phyloP scores from a whole-genome alignment of 2,888 invertebrate species.

The Caenorhabditis doughertyi region DNA sequence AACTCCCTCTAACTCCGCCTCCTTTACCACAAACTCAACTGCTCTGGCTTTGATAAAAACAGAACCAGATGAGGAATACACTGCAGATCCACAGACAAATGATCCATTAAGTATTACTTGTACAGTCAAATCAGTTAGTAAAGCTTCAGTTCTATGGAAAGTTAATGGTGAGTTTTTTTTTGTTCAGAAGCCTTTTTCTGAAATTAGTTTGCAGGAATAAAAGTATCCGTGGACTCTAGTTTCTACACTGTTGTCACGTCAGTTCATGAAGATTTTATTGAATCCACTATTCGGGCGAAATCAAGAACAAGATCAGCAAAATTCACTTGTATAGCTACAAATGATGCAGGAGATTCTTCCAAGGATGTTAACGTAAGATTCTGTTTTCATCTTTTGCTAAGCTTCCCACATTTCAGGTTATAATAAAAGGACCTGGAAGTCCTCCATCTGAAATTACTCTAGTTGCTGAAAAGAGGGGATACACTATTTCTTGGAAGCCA shows the following conservation, averaged over 20 bases:
- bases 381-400: background rate
- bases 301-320: constrained; percentile 71
- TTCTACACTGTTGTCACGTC: constrained; percentile 68
- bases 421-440: constrained; percentile 71
- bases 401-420: constrained; percentile 11
- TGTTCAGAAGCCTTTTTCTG: constrained; percentile 1
- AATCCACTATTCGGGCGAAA: constrained; percentile 66
- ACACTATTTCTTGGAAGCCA: constrained; percentile 71
- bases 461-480: constrained; percentile 63
- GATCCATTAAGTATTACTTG: constrained; percentile 65
- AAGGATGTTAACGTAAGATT: constrained; percentile 61
- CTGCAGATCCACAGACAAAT: constrained; percentile 64
- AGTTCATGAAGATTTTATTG: constrained; percentile 62
- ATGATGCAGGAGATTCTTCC: constrained; percentile 67
- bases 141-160: constrained; percentile 61
- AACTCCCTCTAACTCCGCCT: constrained; percentile 48
- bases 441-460: constrained; percentile 71
- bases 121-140: constrained; percentile 56
- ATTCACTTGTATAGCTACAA: constrained; percentile 70
- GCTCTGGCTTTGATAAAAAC: constrained; percentile 57
- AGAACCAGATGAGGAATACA: constrained; percentile 40
- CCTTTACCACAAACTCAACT: constrained; percentile 55
- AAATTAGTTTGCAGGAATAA: constrained; percentile 33
- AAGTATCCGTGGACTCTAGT: constrained; percentile 66
- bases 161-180: constrained; percentile 44